Base-by-base conservation (phyloP, 1,140 invertebrate genomes). In the Drosophila nannoptera region DNA sequence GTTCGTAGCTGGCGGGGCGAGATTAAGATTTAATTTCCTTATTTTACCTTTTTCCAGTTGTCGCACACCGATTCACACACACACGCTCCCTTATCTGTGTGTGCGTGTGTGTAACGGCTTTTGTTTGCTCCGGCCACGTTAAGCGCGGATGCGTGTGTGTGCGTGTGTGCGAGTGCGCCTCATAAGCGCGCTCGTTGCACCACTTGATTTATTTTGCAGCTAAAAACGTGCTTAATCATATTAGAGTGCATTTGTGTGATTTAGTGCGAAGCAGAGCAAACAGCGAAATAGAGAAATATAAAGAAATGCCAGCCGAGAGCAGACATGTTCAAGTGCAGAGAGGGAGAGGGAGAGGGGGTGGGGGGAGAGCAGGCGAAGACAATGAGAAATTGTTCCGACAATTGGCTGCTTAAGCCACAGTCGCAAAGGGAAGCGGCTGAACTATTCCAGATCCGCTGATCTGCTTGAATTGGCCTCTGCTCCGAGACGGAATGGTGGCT, bases 151-250 rank as follows among this genome's bases (percentile, higher is more conserved):
- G 52, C 46, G 31, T 69, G 60, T 69, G 68, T 66, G 42, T 66
- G 58, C 16, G 33, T 43, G 64, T 38, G 54, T 55, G 69, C 61
- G 77, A 12, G 55, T 40, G 16, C 11, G 32, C 22, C 54, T 67
- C 74, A 82, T 74, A 81, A 81, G 48, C 70, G 54, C 55, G 70
- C 77, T 72, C 75, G 73, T 43, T 66, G 68, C 68, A 66, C 58
- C 73, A 84, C 65, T 84, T 83, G 78, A 83, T 83, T 83, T 83
- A 83, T 83, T 83, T 83, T 77, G 63, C 68, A 83, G 78, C 78
- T 83, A 84, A 83, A 83, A 83, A 83, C 80, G 78, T 83, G 78
- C 78, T 83, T 83, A 84, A 83, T 83, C 78, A 83, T 83, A 84
- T 83, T 84, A 83, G 80, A 83, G 80, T 84, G 80, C 80, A 84